Conservation (phyloP, 2,113 vertebrate genomes). For the Pomatostomus ruficeps region DNA sequence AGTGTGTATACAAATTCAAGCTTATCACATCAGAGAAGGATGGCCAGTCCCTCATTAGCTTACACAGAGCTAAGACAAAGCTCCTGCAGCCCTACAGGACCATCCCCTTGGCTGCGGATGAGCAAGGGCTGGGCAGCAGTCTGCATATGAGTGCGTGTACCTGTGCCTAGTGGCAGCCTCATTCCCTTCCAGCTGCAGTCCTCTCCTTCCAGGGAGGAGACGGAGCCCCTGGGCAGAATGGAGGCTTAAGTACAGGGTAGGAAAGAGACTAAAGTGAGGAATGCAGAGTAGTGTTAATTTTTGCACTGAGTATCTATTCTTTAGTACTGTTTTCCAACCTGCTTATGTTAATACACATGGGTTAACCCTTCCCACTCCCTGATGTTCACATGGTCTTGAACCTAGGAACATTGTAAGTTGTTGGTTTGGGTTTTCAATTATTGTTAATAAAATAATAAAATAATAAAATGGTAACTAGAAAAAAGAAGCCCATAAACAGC, state of each 20-base stretch:
- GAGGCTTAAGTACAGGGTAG: not conserved
- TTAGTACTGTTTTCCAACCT: not conserved
- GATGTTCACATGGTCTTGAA: not conserved
- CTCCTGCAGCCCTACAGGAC: not conserved
- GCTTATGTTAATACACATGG: not conserved
- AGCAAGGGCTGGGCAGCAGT: not conserved
- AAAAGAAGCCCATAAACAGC: not conserved
- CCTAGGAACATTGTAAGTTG: not conserved
- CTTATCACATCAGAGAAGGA: not conserved
- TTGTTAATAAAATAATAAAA: not conserved
- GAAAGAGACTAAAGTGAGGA: not conserved
- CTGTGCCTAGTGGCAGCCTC: not conserved
- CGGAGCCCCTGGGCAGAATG: not conserved
- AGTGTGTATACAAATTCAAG: not conserved
- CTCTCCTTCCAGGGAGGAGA: not conserved
- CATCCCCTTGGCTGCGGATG: accelerated
- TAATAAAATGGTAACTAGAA: not conserved
- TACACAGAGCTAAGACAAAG: not conserved
- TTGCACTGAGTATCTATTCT: not conserved
- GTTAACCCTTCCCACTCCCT: not conserved
- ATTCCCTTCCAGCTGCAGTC: not conserved
- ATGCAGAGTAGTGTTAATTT: not conserved
- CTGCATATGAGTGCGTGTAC: accelerated
- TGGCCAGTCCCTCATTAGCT: not conserved
- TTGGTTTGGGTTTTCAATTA: not conserved